These are phyloP conservation scores for Arvicola amphibius DNA, from an alignment of 2,797 vertebrate species.

Conservation along the genomic window DNA sequence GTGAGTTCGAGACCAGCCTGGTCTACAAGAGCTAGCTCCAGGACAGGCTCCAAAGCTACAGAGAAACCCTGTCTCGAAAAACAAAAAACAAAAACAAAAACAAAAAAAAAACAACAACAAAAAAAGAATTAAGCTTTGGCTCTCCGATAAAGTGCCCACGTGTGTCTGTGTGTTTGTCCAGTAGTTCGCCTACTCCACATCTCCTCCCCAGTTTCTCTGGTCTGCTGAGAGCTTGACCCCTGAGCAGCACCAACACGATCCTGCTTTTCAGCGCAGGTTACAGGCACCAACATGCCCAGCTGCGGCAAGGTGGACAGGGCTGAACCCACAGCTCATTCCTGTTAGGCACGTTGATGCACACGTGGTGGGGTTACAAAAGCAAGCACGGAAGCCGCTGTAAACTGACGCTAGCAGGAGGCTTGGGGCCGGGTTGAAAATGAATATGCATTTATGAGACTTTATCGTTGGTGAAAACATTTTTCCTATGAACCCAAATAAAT, in stretches of 20 bases:
- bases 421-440: not conserved
- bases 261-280: not conserved
- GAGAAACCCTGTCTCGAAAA: too few species aligned
- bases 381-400: not conserved
- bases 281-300: not conserved
- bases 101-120: too few species aligned
- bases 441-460: not conserved
- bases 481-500: not conserved
- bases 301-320: not conserved
- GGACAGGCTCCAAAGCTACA: too few species aligned
- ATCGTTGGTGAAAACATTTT: not conserved
- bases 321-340: not conserved
- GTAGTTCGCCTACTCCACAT: not conserved
- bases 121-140: not conserved
- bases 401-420: not conserved
- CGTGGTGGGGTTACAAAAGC: not conserved
- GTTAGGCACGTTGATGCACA: not conserved
- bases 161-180: not conserved
- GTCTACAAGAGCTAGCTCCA: too few species aligned
- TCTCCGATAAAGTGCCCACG: not conserved
- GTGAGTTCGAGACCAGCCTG: too few species aligned
- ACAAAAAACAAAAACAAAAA: too few species aligned
- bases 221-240: not conserved
- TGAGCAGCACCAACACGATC: not conserved
- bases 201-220: not conserved